Evolutionary conservation across 2,888 invertebrate species (phyloP).

Genomic region (Eucera pruinosa): DNA sequence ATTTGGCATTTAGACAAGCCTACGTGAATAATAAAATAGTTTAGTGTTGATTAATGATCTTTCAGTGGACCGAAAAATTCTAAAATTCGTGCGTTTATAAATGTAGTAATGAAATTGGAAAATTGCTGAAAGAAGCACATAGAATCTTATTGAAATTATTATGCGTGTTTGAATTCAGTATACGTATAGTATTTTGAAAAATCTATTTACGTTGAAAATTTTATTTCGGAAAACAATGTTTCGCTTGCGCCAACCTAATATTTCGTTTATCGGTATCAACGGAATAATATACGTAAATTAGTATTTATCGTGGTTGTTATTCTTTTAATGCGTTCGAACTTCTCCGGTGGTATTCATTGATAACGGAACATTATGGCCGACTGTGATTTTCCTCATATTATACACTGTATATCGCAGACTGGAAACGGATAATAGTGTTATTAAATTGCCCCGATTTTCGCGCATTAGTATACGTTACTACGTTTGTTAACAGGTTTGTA

Average conservation of each 20-base stretch:
- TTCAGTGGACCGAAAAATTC: too few species aligned
- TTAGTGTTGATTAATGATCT: too few species aligned
- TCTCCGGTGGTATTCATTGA: constrained; percentile 16
- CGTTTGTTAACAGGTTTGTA: constrained; percentile 30
- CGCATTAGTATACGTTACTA: constrained; percentile 28
- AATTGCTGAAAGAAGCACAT: too few species aligned
- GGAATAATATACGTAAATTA: constrained; percentile 8
- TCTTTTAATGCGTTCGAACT: constrained; percentile 8
- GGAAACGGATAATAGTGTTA: not conserved
- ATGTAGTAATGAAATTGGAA: too few species aligned
- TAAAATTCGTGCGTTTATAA: too few species aligned
- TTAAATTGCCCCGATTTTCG: constrained; percentile 23
- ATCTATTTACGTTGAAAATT: too few species aligned
- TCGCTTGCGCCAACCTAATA: not conserved
- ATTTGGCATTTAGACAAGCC: too few species aligned
- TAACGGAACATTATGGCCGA: constrained; percentile 19
- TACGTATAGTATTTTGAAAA: too few species aligned
- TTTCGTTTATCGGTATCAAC: not conserved
- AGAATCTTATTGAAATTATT: too few species aligned
- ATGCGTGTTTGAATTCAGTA: too few species aligned
- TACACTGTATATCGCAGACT: not conserved
- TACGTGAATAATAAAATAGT: too few species aligned
- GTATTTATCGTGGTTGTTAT: constrained; percentile 8
- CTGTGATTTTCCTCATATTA: constrained; percentile 31
- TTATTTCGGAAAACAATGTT: too few species aligned